Base-by-base conservation (phyloP, 1,140 invertebrate species). In the Cardiocondyla obscurior region DNA sequence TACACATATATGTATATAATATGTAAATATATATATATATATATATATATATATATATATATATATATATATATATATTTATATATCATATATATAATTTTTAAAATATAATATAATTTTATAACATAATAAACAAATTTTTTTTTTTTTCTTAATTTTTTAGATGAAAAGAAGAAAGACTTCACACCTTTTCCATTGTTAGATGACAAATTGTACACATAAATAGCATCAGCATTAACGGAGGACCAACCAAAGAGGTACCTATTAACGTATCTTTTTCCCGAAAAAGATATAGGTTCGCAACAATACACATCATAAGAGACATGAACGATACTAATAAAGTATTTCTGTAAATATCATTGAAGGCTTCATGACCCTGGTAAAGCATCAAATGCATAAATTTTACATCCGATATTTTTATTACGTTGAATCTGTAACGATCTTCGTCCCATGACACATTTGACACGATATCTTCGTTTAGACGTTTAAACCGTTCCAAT, bases 181-280 rank as follows among this genome's bases (percentile, higher is more conserved):
- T 51, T 30, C 3, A 2, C 25, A 76, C 73, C 58, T 76, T 44
- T 39, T 64, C 16, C n/a, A 30, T 19, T 25, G 58, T 76, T 1
- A 14, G n/a, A 33, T 76, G 73, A 49, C 58, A 76, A 64, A 76
- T 64, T 60, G 12, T 12, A 44, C 58, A 76, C 4, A 64, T 25
- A 64, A 8, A 10, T 1, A 76, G 8, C 5, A 76, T n/a, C n/a
- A 64, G 58, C 28, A 51, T 28, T 4, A 76, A n/a, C 2, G 42
- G 2, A 10, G 58, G 44, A 28, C 42, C 2, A 1, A 76, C 22
- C 0, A 49, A 46, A 22, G 12, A 60, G n/a, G 28, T 39, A 16
- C 4, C 42, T 25, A 3, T 39, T 19, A 51, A 33, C 19, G 2
- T 1, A 10, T 2, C n/a, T 12, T 12, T 3, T 5, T 22, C 0